phyloP scores from a whole-genome alignment of 2,888 invertebrate species.

The Seira musarum region DNA sequence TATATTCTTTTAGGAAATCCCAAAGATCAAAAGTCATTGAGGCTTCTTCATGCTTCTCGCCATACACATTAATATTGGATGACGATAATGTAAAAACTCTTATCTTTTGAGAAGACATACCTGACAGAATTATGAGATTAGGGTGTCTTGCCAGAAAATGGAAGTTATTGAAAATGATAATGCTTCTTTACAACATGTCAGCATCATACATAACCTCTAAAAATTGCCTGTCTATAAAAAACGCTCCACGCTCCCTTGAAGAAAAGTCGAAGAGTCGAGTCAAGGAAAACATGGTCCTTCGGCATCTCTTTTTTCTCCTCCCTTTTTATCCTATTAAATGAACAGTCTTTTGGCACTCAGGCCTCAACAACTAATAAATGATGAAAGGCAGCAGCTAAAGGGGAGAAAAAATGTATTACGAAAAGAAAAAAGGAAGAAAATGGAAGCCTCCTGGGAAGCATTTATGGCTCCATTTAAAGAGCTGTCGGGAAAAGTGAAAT shows the following conservation, averaged over 20 bases:
- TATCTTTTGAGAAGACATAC: slow-evolving; percentile 43
- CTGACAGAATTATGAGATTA: slow-evolving; percentile 55
- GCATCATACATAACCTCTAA: too few relatives aligned
- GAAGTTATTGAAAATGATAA: slow-evolving; percentile 58
- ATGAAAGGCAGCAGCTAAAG: slow-evolving; percentile 50
- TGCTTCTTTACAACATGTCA: too few relatives aligned
- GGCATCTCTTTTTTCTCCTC: too few relatives aligned
- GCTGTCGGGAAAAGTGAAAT: slow-evolving; percentile 59
- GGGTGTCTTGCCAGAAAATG: slow-evolving; percentile 42
- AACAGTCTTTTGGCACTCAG: slow-evolving; percentile 53
- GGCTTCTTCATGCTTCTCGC: too few relatives aligned
- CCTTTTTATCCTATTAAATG: slow-evolving; percentile 51
- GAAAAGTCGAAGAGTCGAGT: too few relatives aligned
- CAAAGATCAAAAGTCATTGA: too few relatives aligned
- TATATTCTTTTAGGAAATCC: too few relatives aligned
- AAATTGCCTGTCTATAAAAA: too few relatives aligned
- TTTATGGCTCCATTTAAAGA: slow-evolving; percentile 59
- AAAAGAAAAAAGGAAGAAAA: slow-evolving; percentile 19
- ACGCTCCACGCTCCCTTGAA: too few relatives aligned
- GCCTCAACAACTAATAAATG: slow-evolving; percentile 52
- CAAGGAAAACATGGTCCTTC: too few relatives aligned
- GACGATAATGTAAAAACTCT: too few relatives aligned
- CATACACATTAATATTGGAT: too few relatives aligned
- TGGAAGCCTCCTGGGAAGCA: slow-evolving; percentile 53
- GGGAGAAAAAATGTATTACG: slow-evolving; percentile 21